These are phyloP conservation scores for Oriolus oriolus DNA, from an alignment of 2,113 vertebrate genomes.

Conservation along the genomic window DNA sequence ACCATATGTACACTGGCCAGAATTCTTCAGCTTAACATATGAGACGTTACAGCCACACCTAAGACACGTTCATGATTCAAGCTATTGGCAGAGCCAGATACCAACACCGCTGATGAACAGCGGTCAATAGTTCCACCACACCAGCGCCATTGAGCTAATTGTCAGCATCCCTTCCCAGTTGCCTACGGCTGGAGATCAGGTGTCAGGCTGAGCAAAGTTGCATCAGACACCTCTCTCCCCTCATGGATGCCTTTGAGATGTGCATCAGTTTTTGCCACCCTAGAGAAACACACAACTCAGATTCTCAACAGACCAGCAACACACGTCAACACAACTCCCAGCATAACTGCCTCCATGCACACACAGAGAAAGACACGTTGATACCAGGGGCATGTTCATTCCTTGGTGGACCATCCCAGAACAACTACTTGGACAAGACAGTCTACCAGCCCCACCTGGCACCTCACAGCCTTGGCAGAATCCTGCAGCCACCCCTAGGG, in stretches of 20 bases:
- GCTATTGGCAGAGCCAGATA: not conserved
- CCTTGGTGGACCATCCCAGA: not conserved
- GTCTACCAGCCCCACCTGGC: not conserved
- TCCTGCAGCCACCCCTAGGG: not conserved
- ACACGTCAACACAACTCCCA: not conserved
- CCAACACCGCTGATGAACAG: too few species aligned
- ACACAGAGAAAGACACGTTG: not conserved
- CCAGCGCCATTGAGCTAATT: accelerated
- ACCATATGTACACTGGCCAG: not conserved
- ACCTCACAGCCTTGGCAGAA: not conserved
- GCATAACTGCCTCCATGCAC: not conserved
- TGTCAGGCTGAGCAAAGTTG: not conserved
- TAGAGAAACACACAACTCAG: not conserved
- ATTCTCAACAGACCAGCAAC: not conserved
- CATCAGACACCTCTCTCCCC: not conserved
- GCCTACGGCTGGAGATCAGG: not conserved
- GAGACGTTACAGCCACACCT: not conserved
- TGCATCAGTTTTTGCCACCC: not conserved
- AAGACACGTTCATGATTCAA: not conserved
- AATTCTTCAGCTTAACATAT: not conserved
- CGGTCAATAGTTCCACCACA: accelerated
- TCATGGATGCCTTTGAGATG: not conserved
- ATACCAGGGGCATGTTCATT: not conserved
- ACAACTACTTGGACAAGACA: not conserved
- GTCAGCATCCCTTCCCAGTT: not conserved